Base-by-base conservation (phyloP, 2,797 vertebrate species). In the Adelosebastes latens region DNA sequence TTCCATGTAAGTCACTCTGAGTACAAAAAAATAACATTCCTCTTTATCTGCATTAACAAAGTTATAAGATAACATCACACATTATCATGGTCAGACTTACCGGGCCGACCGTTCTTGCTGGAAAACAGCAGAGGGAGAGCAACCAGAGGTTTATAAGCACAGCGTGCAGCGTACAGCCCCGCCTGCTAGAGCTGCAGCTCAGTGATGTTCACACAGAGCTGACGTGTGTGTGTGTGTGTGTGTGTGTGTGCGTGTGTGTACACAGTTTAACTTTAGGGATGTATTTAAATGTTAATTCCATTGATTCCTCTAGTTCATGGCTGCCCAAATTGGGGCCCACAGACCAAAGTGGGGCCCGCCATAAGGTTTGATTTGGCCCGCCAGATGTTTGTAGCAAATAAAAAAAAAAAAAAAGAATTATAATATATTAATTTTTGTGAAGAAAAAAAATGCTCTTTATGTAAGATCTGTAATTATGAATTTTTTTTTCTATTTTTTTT, bases 61-160 rank as follows among this genome's bases (percentile, higher is more conserved):
- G 8, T 69, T 60, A 32, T 14, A 56, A 22, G 4, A 65, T 12
- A 72, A 27, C 27, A 63, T 71, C 42, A 76, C 20, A 52, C 34
- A 49, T 60, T 1, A 39, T 76, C 6, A 39, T 76, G 4, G 20
- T 79, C 20, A 82, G 71, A 91, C 93, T 93, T 82, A 94, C 92
- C 93, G 87, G 82, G 73, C 61, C 11, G 78, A 83, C 72, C 63
- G 75, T 86, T 82, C 79, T 68, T 82, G 63, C 56, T 89, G 53
- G 78, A 87, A 88, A 75, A 89, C 81, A 90, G 72, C 73, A 77
- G 77, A 68, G 22, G 55, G 27, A 81, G 62, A 79, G 70, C 6
- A 8, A 31, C 69, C 52, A 20, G 89, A 75, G 71, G 74, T 87
- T 94, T 95, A 93, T 93, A 93, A 88, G 86, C 29, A 61, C 31